phyloP scores from a whole-genome alignment of 1,140 invertebrate genomes.

The Watersipora subatra region DNA sequence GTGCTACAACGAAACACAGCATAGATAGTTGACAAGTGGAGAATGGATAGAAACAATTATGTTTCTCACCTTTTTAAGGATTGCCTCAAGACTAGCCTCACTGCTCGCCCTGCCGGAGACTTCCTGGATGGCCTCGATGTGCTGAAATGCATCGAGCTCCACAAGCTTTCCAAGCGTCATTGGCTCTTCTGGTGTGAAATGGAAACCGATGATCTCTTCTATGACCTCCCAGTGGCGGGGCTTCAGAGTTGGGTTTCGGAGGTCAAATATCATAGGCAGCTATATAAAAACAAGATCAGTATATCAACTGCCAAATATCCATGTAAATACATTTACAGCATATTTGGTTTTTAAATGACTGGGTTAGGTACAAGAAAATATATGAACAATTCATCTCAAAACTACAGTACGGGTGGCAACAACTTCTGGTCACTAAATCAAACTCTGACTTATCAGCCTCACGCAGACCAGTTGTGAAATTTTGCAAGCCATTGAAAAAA shows the following conservation, averaged over 20 bases:
- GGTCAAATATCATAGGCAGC: conserved; percentile 40
- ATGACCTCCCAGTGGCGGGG: conserved; percentile 38
- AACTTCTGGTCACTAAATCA: no score
- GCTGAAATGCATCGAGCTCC: conserved; percentile 51
- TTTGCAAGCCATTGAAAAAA: no score
- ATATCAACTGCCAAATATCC: neutral
- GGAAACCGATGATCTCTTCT: conserved; percentile 28
- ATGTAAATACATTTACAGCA: neutral
- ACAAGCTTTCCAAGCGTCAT: conserved; percentile 36
- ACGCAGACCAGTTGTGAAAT: no score
- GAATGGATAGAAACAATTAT: no score
- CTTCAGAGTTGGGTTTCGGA: conserved; percentile 36
- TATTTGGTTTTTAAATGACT: no score
- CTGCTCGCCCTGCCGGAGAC: conserved; percentile 69
- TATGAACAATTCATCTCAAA: no score
- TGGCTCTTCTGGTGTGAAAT: conserved; percentile 31
- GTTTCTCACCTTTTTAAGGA: conserved; percentile 61
- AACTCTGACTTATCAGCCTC: no score
- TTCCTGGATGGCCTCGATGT: conserved; percentile 60
- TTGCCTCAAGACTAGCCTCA: conserved; percentile 60
- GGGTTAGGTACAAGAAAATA: no score
- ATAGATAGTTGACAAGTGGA: no score
- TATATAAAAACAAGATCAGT: conserved; percentile 27
- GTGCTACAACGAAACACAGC: no score
- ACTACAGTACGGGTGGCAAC: no score